Conservation (phyloP, 2,888 invertebrate species). For the Cerastis rubricosa region DNA sequence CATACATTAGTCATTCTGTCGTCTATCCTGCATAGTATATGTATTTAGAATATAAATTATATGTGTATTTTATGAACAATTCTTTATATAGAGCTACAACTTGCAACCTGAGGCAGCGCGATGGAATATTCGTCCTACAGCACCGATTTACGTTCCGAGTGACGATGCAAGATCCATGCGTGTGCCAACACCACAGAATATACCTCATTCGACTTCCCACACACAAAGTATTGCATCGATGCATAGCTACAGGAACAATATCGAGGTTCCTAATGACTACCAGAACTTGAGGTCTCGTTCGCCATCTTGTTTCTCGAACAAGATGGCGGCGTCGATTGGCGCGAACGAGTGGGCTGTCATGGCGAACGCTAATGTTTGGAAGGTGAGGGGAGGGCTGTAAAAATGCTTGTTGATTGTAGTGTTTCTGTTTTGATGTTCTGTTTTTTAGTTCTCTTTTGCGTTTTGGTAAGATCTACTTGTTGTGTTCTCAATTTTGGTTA, state of each 20-base stretch:
- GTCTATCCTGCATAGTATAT: constrained; percentile 65
- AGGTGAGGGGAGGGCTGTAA: constrained; percentile 90
- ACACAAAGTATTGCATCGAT: constrained; percentile 90
- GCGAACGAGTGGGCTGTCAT: constrained; percentile 89
- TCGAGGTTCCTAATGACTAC: constrained; percentile 88
- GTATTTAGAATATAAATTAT: constrained; percentile 68
- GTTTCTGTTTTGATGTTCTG: constrained; percentile 72
- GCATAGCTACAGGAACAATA: constrained; percentile 90
- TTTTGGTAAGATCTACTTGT: constrained; percentile 85
- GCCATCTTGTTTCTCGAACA: constrained; percentile 90
- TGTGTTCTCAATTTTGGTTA: neutral
- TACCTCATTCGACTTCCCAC: constrained; percentile 88
- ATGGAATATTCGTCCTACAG: constrained; percentile 88
- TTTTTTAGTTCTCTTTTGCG: constrained; percentile 59
- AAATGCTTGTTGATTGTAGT: constrained; percentile 78
- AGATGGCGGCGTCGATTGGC: constrained; percentile 89
- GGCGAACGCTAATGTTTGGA: constrained; percentile 88
- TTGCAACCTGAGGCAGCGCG: constrained; percentile 86
- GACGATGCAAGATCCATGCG: constrained; percentile 84
- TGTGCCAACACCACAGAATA: constrained; percentile 84
- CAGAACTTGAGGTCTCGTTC: constrained; percentile 89
- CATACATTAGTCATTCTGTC: constrained; percentile 72
- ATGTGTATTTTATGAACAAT: constrained; percentile 67
- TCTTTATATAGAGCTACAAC: constrained; percentile 87
- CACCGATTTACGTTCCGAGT: constrained; percentile 88